phyloP scores from a whole-genome alignment of 2,888 invertebrate genomes.

The Apantesis nais region DNA sequence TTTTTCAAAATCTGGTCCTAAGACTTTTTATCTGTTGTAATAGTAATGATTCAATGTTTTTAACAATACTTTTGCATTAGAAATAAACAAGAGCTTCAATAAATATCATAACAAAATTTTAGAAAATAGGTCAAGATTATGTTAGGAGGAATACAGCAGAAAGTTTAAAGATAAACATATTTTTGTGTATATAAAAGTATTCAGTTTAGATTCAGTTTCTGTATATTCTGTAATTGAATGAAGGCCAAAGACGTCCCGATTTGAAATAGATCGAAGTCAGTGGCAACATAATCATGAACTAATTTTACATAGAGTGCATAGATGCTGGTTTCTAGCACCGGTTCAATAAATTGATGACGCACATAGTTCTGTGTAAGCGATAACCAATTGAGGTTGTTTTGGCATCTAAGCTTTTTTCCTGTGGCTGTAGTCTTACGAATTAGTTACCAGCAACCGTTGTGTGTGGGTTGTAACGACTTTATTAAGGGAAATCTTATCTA shows the following conservation, averaged over 20 bases:
- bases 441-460: conserved; percentile 42
- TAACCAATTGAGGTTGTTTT: conserved; percentile 54
- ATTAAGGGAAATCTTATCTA: conserved; percentile 50
- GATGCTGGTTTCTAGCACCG: conserved; percentile 6
- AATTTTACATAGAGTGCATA: conserved; percentile 2
- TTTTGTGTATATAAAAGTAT: not conserved
- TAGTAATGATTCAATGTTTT: not conserved
- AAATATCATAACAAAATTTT: not conserved
- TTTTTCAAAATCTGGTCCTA: not conserved
- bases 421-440: conserved; percentile 54
- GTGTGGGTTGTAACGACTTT: conserved; percentile 62
- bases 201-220: not conserved
- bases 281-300: conserved; percentile 36
- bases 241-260: conserved; percentile 33
- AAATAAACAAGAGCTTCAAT: not conserved
- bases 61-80: not conserved
- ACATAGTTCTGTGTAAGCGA: conserved; percentile 31
- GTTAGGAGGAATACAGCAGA: not conserved
- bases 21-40: not conserved
- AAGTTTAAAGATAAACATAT: not conserved
- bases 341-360: conserved; percentile 39
- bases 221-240: conserved; percentile 25
- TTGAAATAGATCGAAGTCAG: conserved; percentile 38
- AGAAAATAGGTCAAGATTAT: not conserved
- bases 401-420: conserved; percentile 58